These are phyloP conservation scores for Beroe forskalii DNA, from an alignment of 37 sponge, comb jelly and placozoan genomes.

Conservation along the genomic window DNA sequence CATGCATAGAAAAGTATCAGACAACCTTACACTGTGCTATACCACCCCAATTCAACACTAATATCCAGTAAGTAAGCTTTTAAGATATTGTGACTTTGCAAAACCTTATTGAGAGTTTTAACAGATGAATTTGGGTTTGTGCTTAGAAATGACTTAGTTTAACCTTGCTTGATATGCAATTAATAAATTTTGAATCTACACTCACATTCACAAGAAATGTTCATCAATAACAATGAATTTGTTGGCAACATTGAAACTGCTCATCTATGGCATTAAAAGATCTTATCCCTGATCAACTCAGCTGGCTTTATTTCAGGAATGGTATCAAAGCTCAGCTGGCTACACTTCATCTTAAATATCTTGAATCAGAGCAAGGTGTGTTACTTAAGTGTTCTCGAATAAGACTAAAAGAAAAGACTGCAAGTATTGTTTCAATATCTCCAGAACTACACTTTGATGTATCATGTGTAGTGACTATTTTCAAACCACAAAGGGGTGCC, in stretches of 20 bases:
- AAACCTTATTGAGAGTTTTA: not conserved
- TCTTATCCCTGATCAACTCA: too few relatives aligned
- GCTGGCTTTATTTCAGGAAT: constrained; percentile 44
- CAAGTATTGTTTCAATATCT: constrained; percentile 44
- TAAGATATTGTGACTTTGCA: not conserved
- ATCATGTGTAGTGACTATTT: constrained; percentile 17
- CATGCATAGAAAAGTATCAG: not conserved
- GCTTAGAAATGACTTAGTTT: not conserved
- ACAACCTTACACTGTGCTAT: constrained; percentile 53
- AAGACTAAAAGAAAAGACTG: constrained; percentile 9
- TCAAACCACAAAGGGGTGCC: not conserved
- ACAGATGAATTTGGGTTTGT: not conserved
- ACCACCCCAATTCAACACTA: not conserved
- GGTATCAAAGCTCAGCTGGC: constrained; percentile 26
- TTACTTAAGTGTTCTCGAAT: constrained; percentile 10
- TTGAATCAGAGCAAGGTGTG: constrained; percentile 50
- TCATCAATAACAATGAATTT: too few relatives aligned
- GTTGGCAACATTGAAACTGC: too few relatives aligned
- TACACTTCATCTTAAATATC: constrained; percentile 50
- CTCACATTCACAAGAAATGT: too few relatives aligned
- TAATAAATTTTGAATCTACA: not conserved
- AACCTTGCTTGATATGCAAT: not conserved
- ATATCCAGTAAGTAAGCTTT: constrained; percentile 22
- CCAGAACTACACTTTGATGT: constrained; percentile 62
- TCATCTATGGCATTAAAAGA: too few relatives aligned